phyloP scores from a whole-genome alignment of 1,140 invertebrate species.

The Leptinotarsa defecta region DNA sequence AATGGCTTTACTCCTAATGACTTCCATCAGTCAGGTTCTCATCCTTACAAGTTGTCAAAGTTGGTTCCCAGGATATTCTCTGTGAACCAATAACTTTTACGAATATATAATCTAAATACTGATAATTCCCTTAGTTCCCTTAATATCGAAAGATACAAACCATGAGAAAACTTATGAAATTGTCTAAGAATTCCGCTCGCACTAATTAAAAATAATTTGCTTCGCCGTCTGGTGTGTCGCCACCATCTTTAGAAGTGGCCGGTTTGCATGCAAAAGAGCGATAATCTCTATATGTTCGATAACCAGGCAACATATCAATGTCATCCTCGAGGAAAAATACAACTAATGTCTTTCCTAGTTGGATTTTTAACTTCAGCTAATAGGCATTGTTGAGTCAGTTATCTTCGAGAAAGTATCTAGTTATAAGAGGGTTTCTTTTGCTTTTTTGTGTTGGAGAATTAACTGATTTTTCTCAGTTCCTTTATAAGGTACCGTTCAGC shows the following conservation, averaged over 20 bases:
- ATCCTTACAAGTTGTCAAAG: no score
- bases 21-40: no score
- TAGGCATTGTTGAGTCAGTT: constrained; percentile 5
- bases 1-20: no score
- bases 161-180: no score
- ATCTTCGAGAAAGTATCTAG: constrained; percentile 3
- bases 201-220: constrained; percentile 9
- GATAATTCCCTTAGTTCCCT: no score
- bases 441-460: neutral
- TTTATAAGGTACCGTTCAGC: neutral
- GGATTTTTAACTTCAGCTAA: constrained; percentile 2
- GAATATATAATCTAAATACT: no score
- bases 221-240: neutral
- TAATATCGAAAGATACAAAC: no score
- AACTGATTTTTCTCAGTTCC: neutral
- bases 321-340: neutral
- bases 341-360: constrained; percentile 6
- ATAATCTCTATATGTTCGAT: constrained; percentile 6
- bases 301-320: constrained; percentile 5
- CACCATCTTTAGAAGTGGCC: constrained; percentile 7
- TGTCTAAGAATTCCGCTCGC: no score
- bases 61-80: no score
- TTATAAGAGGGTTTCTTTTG: neutral
- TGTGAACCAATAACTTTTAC: no score
- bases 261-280: constrained; percentile 7